Evolutionary conservation across 2,888 invertebrate genomes (phyloP).

Genomic region (Ornithoptera alexandrae): DNA sequence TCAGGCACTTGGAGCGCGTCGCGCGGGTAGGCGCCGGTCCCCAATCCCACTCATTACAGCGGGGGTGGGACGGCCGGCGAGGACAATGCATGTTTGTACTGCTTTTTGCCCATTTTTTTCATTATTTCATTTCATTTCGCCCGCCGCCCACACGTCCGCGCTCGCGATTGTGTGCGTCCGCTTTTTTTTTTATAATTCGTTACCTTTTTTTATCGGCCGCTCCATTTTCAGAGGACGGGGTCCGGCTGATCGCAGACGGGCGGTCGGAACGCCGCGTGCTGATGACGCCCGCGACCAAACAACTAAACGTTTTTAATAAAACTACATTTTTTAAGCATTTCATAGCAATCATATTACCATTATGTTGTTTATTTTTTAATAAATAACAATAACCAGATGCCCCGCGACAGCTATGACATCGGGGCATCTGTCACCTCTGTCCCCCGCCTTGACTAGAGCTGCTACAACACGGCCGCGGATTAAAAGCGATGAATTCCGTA

Average conservation of each 20-base stretch:
- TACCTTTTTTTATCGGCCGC: slow-evolving; percentile 79
- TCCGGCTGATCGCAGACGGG: slow-evolving; percentile 51
- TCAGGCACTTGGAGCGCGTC: slow-evolving; percentile 70
- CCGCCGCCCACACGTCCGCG: slow-evolving; percentile 78
- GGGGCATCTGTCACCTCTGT: too few species aligned
- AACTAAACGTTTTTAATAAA: too few species aligned
- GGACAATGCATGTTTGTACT: slow-evolving; percentile 81
- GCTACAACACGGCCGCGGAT: too few species aligned
- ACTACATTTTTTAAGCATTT: too few species aligned
- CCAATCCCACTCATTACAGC: slow-evolving; percentile 70
- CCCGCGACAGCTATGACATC: too few species aligned
- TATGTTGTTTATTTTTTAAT: too few species aligned
- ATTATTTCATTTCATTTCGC: slow-evolving; percentile 81
- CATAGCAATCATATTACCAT: too few species aligned
- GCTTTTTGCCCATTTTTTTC: slow-evolving; percentile 80
- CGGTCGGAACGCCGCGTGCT: slow-evolving; percentile 39
- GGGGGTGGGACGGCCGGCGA: slow-evolving; percentile 48
- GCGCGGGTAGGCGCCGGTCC: slow-evolving; percentile 42
- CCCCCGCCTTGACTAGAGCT: too few species aligned
- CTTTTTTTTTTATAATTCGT: slow-evolving; percentile 77
- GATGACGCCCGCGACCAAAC: not conserved
- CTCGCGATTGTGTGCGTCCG: slow-evolving; percentile 77
- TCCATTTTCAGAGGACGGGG: slow-evolving; percentile 78
- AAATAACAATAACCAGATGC: too few species aligned
- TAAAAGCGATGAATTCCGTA: too few species aligned